phyloP scores from a whole-genome alignment of 2,888 invertebrate species.

The Ophion ellenae region DNA sequence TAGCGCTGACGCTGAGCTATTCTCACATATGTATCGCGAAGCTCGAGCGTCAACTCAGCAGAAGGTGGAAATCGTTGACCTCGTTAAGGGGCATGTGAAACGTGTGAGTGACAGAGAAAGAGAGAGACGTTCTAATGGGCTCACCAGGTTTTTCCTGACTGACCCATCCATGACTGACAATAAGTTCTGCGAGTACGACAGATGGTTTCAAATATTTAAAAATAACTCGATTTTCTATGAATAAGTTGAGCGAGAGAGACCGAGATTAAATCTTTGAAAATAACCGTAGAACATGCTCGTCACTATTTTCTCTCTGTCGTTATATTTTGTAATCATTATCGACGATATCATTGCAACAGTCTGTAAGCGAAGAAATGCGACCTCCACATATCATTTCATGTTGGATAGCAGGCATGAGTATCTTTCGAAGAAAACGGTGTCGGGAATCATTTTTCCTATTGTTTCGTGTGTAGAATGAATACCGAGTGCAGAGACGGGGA shows the following conservation, averaged over 20 bases:
- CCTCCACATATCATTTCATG: constrained; percentile 61
- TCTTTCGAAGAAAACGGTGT: constrained; percentile 75
- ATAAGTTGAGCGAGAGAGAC: neutral
- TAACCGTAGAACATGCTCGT: too few relatives aligned
- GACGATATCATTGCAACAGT: constrained; percentile 33
- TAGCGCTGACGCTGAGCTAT: constrained; percentile 47
- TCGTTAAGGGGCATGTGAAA: constrained; percentile 74
- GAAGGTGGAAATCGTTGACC: constrained; percentile 74
- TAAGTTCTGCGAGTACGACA: too few relatives aligned
- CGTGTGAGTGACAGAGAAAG: constrained; percentile 17
- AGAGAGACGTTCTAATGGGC: constrained; percentile 54
- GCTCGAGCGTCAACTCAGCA: constrained; percentile 60
- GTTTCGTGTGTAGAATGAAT: constrained; percentile 29
- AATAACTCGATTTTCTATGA: neutral
- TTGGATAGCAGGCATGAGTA: constrained; percentile 38
- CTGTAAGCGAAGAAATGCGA: constrained; percentile 55
- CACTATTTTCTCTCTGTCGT: neutral
- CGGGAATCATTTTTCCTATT: constrained; percentile 69
- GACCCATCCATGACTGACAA: constrained; percentile 21
- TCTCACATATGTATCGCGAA: constrained; percentile 48
- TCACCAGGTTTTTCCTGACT: constrained; percentile 60
- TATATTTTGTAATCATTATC: neutral
- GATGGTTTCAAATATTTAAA: neutral
- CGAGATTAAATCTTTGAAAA: too few relatives aligned
- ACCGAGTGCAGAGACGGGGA: neutral